Base-by-base conservation (phyloP, 2,888 invertebrate genomes). In the Lasius fuliginosus region DNA sequence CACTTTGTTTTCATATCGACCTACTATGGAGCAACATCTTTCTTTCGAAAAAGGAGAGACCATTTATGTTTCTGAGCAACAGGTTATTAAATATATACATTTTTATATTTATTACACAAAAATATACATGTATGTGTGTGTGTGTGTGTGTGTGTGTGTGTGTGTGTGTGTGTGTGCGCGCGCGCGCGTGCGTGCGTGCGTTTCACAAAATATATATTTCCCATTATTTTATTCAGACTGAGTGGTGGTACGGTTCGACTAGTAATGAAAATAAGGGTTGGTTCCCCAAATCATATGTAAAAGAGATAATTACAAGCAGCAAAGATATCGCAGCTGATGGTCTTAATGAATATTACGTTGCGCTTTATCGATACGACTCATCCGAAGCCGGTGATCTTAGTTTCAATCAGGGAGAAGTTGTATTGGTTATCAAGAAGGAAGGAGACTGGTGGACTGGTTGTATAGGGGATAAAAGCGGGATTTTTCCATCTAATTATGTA, bases 371-470 rank as follows among this genome's bases (percentile, higher is more conserved):
- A 1, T 99, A 99, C 95, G 96, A 97, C 81, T 99, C 99, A 0
- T 95, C 96, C 8, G 99, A 99, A 95, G 96, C 97, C 0, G 99
- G 99, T 0, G 99, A 99, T 96, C 96, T 99, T 85, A 97, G 96
- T 84, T 99, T 99, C 95, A 97, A 97, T 89, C 96, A 96, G 87
- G 97, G 99, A 0, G 99, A 99, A 95, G 96, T 97, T 91, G 97
- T 99, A 84, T 96, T 97, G 90, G 99, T 99, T 1, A 96, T 97
- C 58, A 97, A 98, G 87, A 97, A 98, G 87, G 99, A 99, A 86
- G 99, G 99, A 0, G 99, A 99, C 94, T 99, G 99, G 99, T 99
- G 99, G 99, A 99, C 99, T 5, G 99, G 99, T 42, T 96, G 97
- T 88, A 96, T 98, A 89, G 98, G 97, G 60, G 96, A 97, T 91